Evolutionary conservation across 2,113 vertebrate genomes (phyloP), one percentile per base, ranked within the genome.

Genomic region (Hydropotes inermis): DNA sequence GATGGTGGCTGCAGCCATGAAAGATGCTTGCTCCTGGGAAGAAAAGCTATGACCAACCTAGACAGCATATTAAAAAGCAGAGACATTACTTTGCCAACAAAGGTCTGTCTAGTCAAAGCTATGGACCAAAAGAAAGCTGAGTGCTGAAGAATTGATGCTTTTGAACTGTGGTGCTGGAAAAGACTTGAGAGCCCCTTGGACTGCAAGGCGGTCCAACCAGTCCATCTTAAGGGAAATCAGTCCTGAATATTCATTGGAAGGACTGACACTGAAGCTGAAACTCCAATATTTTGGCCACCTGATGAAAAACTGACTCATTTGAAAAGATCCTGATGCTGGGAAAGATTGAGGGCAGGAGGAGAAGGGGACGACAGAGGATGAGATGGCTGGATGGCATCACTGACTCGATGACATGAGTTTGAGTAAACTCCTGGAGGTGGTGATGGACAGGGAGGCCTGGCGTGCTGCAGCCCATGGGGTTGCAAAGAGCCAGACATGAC

Each of bases 401-500:
- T 0, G 7, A 67, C 33, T 67, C 7, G 7, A 19, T n/a, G 33
- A 67, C 16, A n/a, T 19, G 2, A 67, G 61, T 67, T 5, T 67
- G 61, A 19, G 61, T 5, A 19, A n/a, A 2, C 16, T n/a, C 33
- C 0, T 0, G 33, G 33, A 64, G 33, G 9, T 17, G 33, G 6
- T n/a, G 33, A n/a, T n/a, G 33, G 1, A n/a, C 61, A 67, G 33
- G 61, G 61, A n/a, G 61, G 61, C 33, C 61, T n/a, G 61, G 8
- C 0, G 0, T 67, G 16, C 61, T n/a, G 16, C 61, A 19, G 16
- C 19, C 33, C 61, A n/a, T 67, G 33, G 61, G 33, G 61, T 67
- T 1, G 1, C 61, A 9, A 19, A 67, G 16, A n/a, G 61, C 33
- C 1, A 1, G 61, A 67, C 61, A 5, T 0, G 0, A 36, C n/a